Conservation (phyloP, 2,797 vertebrate species). For the Pseudocheirus occidentalis region DNA sequence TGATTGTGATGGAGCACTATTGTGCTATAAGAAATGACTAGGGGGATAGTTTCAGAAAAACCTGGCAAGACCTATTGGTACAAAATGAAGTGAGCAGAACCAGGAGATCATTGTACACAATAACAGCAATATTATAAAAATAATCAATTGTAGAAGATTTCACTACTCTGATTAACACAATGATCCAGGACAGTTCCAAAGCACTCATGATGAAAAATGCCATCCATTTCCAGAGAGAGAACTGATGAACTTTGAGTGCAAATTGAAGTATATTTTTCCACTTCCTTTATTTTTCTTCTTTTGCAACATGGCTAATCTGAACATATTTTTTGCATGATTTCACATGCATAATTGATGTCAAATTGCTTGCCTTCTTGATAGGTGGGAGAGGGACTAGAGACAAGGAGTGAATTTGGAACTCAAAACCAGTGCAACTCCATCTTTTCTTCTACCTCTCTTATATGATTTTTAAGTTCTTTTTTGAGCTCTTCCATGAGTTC, state of each 20-base stretch:
- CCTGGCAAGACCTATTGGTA: not conserved
- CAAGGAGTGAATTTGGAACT: not conserved
- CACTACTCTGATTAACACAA: not conserved
- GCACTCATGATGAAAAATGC: not conserved
- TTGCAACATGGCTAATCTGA: not conserved
- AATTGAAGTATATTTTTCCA: too few species aligned
- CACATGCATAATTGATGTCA: not conserved
- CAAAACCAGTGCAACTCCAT: not conserved
- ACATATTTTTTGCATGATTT: not conserved
- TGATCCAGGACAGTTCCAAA: not conserved
- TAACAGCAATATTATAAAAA: not conserved
- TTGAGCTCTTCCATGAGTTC: too few species aligned
- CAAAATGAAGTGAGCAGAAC: not conserved
- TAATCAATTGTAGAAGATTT: not conserved
- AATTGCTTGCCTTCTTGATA: not conserved
- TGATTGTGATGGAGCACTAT: not conserved
- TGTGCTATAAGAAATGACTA: not conserved
- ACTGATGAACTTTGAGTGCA: not conserved
- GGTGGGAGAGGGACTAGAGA: not conserved
- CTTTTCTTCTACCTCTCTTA: too few species aligned
- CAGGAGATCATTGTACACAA: too few species aligned
- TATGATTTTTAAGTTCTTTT: too few species aligned
- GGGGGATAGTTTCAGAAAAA: not conserved
- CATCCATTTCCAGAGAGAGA: not conserved
- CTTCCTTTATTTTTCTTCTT: not conserved